These are phyloP conservation scores for Metacarcinus magister DNA, from an alignment of 2,888 invertebrate genomes.

Conservation along the genomic window DNA sequence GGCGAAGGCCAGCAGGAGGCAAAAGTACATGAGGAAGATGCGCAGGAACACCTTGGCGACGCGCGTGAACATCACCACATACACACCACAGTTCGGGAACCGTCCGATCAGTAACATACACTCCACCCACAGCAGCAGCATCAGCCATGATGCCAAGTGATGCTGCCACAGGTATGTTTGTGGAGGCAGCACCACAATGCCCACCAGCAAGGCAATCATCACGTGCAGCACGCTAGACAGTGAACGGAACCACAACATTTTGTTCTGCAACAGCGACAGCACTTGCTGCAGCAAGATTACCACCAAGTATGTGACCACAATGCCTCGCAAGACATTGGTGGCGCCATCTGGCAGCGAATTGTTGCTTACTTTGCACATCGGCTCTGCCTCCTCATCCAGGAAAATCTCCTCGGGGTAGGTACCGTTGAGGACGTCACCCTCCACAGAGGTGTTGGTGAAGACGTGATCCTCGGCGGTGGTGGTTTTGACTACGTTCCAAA, in stretches of 20 bases:
- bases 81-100: constrained; percentile 86
- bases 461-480: constrained; percentile 22
- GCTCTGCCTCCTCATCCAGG: neutral
- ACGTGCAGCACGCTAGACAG: constrained; percentile 78
- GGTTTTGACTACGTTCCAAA: constrained; percentile 65
- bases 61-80: constrained; percentile 88
- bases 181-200: constrained; percentile 69
- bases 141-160: constrained; percentile 80
- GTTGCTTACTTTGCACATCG: neutral
- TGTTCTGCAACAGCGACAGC: constrained; percentile 78
- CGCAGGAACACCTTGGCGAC: constrained; percentile 87
- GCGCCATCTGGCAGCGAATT: neutral
- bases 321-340: constrained; percentile 53
- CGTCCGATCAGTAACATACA: constrained; percentile 82
- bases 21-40: constrained; percentile 85
- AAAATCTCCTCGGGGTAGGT: no score
- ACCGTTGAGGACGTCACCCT: neutral
- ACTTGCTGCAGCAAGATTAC: constrained; percentile 76
- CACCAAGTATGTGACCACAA: constrained; percentile 71
- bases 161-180: constrained; percentile 78
- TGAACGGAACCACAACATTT: constrained; percentile 77
- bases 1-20: constrained; percentile 87
- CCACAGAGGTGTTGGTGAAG: constrained; percentile 15
- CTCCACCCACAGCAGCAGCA: constrained; percentile 82
- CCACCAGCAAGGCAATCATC: constrained; percentile 78